Base-by-base conservation (phyloP, 2,113 vertebrate species). In the Megaceryle torquata region DNA sequence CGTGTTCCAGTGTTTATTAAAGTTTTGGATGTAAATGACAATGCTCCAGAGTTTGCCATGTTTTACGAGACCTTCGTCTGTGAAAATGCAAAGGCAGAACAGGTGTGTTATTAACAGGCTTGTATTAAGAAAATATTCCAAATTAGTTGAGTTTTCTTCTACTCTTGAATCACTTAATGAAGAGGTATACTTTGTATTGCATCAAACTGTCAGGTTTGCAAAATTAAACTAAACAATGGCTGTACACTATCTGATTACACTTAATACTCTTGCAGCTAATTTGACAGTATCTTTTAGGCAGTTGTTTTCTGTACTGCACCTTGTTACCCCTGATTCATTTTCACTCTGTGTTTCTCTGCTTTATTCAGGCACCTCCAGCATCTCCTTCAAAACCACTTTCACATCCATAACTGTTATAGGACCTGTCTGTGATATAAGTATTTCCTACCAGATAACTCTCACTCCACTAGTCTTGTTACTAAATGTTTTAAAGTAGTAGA, bases 1-100 rank as follows among this genome's bases (percentile, higher is more conserved):
- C 98, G 98, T 4, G 99, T 99, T 44, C 98, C 99, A 10, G 98
- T 99, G 8, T 99, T 98, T 95, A 98, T 99, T 97, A 98, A 98
- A 95, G 98, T 99, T 88, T 97, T 99, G 92, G 99, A 99, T 79
- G 98, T 99, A 97, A 99, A 99, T 85, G 99, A 99, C 98, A 99
- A 99, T 2, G 98, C 99, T 44, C 99, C 99, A 1, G 98, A 98
- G 46, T 99, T 99, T 84, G 98, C 98, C 95, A 98, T 98, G 96
- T 98, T 98, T 95, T 99, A 99, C 0, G 99, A 99, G 97, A 98
- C 99, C 11, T 99, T 98, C 56, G 99, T 99, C 97, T 99, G 99
- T 89, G 99, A 99, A 97, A 99, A 99, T 51, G 98, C 99, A 41
- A 99, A 98, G 90, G 98, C 99, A 79, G 99, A 99, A 94, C 99